Percentiles rank a stretch among this genome's conserved stretches.
phyloP scores from a whole-genome alignment of 2,888 invertebrate genomes.

The Athalia cordata region DNA sequence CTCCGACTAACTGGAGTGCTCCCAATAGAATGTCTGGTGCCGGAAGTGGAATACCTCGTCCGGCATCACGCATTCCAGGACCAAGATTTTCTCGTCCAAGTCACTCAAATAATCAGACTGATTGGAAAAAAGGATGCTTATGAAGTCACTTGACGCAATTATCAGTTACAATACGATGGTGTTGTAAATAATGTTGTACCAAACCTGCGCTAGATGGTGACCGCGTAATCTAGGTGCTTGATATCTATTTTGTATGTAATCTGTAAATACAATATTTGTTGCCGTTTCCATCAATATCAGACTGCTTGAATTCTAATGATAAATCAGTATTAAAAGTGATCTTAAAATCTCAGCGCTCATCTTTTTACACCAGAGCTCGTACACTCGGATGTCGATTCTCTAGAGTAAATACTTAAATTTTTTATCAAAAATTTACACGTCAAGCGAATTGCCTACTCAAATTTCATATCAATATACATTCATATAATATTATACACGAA shows the following conservation, averaged over 20 bases:
- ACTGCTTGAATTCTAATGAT: constrained; percentile 17
- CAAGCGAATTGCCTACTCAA: constrained; percentile 6
- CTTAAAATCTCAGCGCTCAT: constrained; percentile 1
- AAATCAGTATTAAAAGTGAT: constrained; percentile 31
- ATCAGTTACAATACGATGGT: constrained; percentile 27
- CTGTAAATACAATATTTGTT: constrained; percentile 31
- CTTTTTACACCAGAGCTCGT: not conserved
- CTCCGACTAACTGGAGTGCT: constrained; percentile 64
- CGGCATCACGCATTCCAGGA: constrained; percentile 69
- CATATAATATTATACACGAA: not conserved
- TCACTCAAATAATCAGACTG: constrained; percentile 50
- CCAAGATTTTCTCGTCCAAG: constrained; percentile 59
- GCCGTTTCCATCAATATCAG: constrained; percentile 14
- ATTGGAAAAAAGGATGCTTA: constrained; percentile 52
- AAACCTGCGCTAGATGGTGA: constrained; percentile 23
- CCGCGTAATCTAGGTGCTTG: constrained; percentile 17
- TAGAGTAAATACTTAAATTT: not conserved
- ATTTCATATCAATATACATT: constrained; percentile 26
- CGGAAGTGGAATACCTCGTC: constrained; percentile 69
- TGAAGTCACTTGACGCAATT: constrained; percentile 30
- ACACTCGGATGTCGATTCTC: constrained; percentile 8
- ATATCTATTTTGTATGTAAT: constrained; percentile 34
- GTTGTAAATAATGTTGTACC: constrained; percentile 36
- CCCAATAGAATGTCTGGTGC: constrained; percentile 54
- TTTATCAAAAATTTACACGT: constrained; percentile 21